Conservation (phyloP, 2,797 vertebrate species). For the Phylloscopus collybita region DNA sequence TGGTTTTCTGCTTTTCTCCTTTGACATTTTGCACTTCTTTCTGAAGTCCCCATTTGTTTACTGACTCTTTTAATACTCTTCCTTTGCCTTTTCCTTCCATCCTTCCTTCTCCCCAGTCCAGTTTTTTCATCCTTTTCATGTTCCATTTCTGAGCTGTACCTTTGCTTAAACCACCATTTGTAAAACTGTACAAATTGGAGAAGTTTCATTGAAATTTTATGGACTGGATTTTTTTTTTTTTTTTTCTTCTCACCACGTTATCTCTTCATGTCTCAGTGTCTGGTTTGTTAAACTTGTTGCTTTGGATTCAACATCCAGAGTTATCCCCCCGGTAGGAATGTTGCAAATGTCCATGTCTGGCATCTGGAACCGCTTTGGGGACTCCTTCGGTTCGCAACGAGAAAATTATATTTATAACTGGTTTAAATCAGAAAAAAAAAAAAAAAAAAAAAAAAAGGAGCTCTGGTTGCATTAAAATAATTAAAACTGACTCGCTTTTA, state of each 20-base stretch:
- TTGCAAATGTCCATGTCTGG: background rate
- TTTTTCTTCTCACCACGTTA: background rate
- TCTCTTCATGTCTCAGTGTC: slow-evolving; percentile 4
- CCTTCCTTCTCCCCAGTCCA: background rate
- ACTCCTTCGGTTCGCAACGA: background rate
- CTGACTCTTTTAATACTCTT: background rate
- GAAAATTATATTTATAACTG: slow-evolving; percentile 54
- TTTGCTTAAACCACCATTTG: background rate
- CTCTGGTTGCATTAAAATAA: slow-evolving; percentile 45
- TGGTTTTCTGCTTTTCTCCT: slow-evolving; percentile 14
- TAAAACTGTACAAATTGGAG: background rate
- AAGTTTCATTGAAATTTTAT: background rate
- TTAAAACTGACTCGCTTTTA: slow-evolving; percentile 36
- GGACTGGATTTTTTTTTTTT: background rate
- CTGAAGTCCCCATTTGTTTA: background rate
- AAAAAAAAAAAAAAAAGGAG: background rate
- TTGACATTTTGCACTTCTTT: background rate
- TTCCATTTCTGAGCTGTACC: background rate
- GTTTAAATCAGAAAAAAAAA: slow-evolving; percentile 37
- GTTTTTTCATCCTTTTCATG: background rate
- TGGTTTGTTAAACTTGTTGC: slow-evolving; percentile 37
- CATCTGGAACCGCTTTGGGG: slow-evolving; percentile 63
- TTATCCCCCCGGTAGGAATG: slow-evolving; percentile 30
- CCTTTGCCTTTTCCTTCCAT: background rate
- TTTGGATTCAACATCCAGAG: slow-evolving; percentile 43